Conservation (phyloP, 2,797 vertebrate species). For the Leucoraja ocellata region DNA sequence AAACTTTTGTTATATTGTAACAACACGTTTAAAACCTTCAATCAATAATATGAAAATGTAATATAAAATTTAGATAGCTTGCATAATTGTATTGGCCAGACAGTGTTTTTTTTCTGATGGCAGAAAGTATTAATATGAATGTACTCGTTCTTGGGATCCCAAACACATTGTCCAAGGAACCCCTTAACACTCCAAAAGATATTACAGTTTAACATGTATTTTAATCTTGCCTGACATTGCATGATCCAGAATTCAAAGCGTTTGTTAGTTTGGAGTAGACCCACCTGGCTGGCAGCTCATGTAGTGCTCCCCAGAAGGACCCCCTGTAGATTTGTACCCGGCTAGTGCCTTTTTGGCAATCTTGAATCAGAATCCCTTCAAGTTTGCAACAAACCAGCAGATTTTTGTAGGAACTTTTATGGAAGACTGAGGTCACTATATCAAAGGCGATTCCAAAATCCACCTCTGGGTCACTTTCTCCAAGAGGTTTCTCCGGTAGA, state of each 20-base stretch:
- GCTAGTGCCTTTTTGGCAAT: too few species aligned
- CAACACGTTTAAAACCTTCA: neutral
- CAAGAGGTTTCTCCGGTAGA: neutral
- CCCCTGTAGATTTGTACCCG: too few species aligned
- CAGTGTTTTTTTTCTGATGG: neutral
- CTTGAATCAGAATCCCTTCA: too few species aligned
- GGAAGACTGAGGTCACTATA: neutral
- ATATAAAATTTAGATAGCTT: neutral
- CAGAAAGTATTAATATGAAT: neutral
- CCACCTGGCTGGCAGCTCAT: too few species aligned
- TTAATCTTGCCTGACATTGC: too few species aligned
- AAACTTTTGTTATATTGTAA: neutral
- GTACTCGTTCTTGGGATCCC: neutral
- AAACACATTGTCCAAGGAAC: neutral
- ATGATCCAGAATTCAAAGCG: too few species aligned
- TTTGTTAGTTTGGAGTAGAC: too few species aligned
- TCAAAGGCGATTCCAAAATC: neutral
- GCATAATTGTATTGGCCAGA: neutral
- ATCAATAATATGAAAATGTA: neutral
- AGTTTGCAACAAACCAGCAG: too few species aligned
- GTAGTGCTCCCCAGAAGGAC: too few species aligned
- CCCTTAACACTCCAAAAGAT: neutral
- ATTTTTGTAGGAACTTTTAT: neutral
- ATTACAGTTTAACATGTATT: too few species aligned
- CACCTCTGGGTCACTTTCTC: neutral